These are phyloP conservation scores for Lepeophtheirus salmonis DNA, from an alignment of 1,140 invertebrate genomes.

Conservation along the genomic window DNA sequence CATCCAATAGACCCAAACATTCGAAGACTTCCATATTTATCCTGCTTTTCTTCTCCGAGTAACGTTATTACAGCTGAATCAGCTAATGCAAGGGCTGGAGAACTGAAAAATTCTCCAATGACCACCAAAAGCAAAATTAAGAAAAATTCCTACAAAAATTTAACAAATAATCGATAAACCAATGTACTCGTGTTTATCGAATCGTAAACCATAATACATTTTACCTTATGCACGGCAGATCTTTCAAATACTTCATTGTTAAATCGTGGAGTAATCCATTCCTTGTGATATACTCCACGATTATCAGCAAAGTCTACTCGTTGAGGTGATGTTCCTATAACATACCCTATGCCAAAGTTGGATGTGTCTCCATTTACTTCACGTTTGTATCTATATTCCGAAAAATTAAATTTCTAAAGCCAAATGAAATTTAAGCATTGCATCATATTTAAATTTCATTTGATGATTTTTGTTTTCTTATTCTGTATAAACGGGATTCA, in stretches of 20 bases:
- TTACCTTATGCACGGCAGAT: slow-evolving; percentile 83
- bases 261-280: slow-evolving; percentile 74
- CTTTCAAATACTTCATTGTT: slow-evolving; percentile 72
- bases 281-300: slow-evolving; percentile 24
- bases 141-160: no score
- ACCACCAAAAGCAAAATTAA: slow-evolving; percentile 72
- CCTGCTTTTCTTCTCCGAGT: slow-evolving; percentile 71
- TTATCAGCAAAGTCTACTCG: slow-evolving; percentile 9
- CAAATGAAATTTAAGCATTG: no score
- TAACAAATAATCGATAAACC: no score
- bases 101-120: slow-evolving; percentile 74
- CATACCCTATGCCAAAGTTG: no score
- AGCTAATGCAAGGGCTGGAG: slow-evolving; percentile 89
- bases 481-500: no score
- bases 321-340: slow-evolving; percentile 4
- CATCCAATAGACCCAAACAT: slow-evolving; percentile 97
- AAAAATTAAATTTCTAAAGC: no score
- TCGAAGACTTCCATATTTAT: slow-evolving; percentile 78
- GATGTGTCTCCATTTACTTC: no score
- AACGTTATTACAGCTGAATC: slow-evolving; percentile 69
- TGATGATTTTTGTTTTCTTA: no score
- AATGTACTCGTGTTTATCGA: no score
- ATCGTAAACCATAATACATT: no score
- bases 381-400: no score
- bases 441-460: no score